A percentile compares a stretch with the other conserved stretches of the same genome.
phyloP scores from a whole-genome alignment of 2,888 invertebrate species.

The Limnephilus rhombicus region DNA sequence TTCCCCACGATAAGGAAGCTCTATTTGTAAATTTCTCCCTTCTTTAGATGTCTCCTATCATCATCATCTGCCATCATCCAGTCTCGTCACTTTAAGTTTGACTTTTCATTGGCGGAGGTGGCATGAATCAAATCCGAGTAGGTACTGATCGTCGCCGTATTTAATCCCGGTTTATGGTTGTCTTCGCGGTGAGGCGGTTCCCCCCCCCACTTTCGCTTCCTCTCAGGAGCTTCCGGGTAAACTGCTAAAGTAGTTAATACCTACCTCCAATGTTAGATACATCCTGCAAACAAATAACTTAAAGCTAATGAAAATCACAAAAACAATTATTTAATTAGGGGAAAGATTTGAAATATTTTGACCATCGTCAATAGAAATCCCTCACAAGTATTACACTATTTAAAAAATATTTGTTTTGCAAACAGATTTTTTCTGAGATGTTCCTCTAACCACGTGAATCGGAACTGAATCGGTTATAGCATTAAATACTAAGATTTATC shows the following conservation, averaged over 20 bases:
- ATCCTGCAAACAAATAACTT: neutral
- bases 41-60: conserved; percentile 11
- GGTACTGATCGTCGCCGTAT: neutral
- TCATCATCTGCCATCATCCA: neutral
- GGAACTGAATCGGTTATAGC: no score
- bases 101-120: conserved; percentile 28
- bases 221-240: neutral
- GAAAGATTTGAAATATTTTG: no score
- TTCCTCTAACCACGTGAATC: no score
- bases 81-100: conserved; percentile 19
- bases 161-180: conserved; percentile 29
- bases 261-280: neutral
- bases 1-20: neutral
- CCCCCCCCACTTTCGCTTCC: neutral
- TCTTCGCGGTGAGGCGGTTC: neutral
- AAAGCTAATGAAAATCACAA: neutral
- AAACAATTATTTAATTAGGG: neutral
- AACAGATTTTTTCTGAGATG: no score
- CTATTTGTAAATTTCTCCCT: conserved; percentile 3
- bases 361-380: no score
- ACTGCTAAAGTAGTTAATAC: neutral
- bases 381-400: no score
- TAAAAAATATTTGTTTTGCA: no score
- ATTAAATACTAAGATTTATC: no score
- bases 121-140: conserved; percentile 34